phyloP scores from a whole-genome alignment of 2,113 vertebrate genomes.

The Cyphomyrus plagiostoma region DNA sequence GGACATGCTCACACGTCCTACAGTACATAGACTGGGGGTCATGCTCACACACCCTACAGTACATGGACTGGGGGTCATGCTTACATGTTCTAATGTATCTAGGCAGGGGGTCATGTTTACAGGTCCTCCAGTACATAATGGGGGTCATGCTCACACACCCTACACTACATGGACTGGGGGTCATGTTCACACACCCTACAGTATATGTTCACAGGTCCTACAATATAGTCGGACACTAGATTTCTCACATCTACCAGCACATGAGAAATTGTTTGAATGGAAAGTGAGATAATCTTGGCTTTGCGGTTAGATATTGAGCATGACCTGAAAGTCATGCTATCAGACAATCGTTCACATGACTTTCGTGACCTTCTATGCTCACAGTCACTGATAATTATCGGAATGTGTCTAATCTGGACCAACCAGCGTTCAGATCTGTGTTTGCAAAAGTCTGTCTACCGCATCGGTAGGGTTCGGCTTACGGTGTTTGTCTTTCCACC shows the following conservation, averaged over 20 bases:
- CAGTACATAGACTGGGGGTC: no score
- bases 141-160: no score
- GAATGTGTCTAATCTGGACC: not conserved
- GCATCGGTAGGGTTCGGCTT: not conserved
- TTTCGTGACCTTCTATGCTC: not conserved
- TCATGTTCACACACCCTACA: not conserved
- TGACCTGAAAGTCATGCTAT: not conserved
- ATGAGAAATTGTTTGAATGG: not conserved
- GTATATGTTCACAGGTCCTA: not conserved
- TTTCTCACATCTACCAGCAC: not conserved
- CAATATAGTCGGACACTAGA: not conserved
- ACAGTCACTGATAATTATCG: not conserved
- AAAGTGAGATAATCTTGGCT: not conserved
- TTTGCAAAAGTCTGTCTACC: not conserved
- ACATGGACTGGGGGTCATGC: no score
- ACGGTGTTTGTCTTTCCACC: not conserved
- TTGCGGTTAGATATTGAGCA: not conserved
- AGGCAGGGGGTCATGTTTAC: no score
- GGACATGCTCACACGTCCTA: no score
- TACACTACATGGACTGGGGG: no score
- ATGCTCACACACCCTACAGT: no score
- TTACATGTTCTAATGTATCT: rapidly evolving
- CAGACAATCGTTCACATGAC: not conserved
- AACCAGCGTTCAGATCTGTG: not conserved
- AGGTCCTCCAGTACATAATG: no score